Evolutionary conservation across 1,140 invertebrate species (phyloP), one percentile per base, ranked within the genome.

Genomic region (Coptotermes formosanus): DNA sequence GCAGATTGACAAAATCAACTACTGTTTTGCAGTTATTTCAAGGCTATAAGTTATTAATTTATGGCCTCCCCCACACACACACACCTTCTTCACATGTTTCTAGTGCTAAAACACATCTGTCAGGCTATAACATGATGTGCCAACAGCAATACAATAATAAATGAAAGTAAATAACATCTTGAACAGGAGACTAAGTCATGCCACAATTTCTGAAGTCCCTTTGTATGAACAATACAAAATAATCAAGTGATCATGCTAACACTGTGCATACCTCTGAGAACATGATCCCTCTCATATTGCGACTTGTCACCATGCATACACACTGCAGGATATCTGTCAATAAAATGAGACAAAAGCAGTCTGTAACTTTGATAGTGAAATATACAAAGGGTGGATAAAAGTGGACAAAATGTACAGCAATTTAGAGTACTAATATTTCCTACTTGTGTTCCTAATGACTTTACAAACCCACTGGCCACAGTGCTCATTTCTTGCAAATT

Each of bases 271-370:
- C 88, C 88, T 86, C 88, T 88, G 83, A 95, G 89, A 84, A 94
- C 94, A 90, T 94, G 93, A 90, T 98, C 97, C 91, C 97, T 92
- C 90, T 98, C 97, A 90, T 95, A 95, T 90, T 98, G 97, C 88
- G 96, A 96, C 91, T 98, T 98, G 89, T 98, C 97, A 89, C 97
- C 97, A 91, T 97, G 96, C 91, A 97, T 97, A 91, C 95, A 95
- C 85, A 96, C 93, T 52, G 95, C 95, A 87, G 95, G 95, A 95
- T 93, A 94, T 7, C 93, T 87, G 84, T 30, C 82, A 87, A 97
- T 1, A 55, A 55, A 55, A 55, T 55, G 52, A 19, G 19, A 55
- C 52, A 16, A 55, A 4, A 55, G 52, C 14, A 19, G 11, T 55
- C 21, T 21, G 19, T 48, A 55, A 8, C 52, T 55, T 55, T 19